These are phyloP conservation scores for Streptopelia turtur DNA, from an alignment of 2,797 vertebrate species.

Conservation along the genomic window DNA sequence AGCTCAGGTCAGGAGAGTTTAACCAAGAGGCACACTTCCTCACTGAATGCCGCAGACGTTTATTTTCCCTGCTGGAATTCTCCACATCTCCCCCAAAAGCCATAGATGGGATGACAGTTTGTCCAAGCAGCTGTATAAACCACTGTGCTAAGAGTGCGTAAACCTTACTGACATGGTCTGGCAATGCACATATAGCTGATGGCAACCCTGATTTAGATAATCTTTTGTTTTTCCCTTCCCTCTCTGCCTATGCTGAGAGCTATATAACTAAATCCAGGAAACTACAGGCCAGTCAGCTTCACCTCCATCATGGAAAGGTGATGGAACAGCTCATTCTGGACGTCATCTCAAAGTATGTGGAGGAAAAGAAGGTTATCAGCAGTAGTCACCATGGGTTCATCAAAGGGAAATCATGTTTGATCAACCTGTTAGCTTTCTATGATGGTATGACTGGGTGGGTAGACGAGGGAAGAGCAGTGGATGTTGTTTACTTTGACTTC, in stretches of 20 bases:
- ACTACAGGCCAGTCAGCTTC: no score
- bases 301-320: no score
- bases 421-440: no score
- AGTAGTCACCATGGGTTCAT: no score
- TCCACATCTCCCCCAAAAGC: background rate
- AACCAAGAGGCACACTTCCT: background rate
- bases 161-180: background rate
- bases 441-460: no score
- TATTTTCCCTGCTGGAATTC: constrained; percentile 20
- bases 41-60: background rate
- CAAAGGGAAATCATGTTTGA: no score
- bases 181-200: background rate
- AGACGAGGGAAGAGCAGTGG: no score
- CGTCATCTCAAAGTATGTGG: no score
- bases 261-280: background rate
- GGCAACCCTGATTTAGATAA: background rate
- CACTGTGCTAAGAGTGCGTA: background rate
- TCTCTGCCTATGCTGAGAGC: background rate
- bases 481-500: no score
- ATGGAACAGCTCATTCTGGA: no score
- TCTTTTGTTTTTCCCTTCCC: background rate
- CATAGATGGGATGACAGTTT: background rate
- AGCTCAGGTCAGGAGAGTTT: background rate
- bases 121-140: background rate
- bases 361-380: no score